Conservation (phyloP, 2,113 vertebrate genomes). For the Oxyura jamaicensis region DNA sequence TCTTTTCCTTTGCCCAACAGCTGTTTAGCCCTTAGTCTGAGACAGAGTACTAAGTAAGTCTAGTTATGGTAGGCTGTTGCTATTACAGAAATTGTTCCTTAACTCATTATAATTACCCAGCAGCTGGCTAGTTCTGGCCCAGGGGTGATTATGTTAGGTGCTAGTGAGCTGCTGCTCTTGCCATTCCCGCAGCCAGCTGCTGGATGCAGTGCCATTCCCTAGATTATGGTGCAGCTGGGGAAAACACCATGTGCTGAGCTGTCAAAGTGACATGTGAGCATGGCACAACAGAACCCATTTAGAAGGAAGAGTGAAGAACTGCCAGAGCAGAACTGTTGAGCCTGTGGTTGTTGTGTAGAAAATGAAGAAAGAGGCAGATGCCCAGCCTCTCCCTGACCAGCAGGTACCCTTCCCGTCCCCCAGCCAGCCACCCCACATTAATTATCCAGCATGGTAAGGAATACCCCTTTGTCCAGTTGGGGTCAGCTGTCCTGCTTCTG, state of each 20-base stretch:
- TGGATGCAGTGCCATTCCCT: background rate
- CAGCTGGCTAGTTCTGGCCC: background rate
- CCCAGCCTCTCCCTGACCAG: too few species aligned
- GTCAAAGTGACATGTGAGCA: background rate
- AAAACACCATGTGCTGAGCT: background rate
- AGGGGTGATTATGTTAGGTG: background rate
- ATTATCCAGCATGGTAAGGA: too few species aligned
- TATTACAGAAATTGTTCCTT: background rate
- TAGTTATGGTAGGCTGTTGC: background rate
- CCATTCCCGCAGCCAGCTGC: background rate
- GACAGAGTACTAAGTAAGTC: background rate
- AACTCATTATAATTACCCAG: background rate
- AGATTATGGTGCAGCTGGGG: background rate
- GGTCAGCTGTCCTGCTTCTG: too few species aligned
- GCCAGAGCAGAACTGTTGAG: background rate
- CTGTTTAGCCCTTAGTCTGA: background rate
- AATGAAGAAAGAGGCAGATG: background rate
- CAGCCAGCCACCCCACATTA: too few species aligned
- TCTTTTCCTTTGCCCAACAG: background rate
- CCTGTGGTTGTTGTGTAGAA: background rate
- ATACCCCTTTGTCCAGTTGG: too few species aligned
- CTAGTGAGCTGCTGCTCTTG: background rate
- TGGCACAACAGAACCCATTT: background rate
- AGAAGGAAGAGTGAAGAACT: background rate
- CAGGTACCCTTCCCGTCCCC: too few species aligned